Conservation (phyloP, 1,140 invertebrate genomes). For the Anadara kagoshimensis region DNA sequence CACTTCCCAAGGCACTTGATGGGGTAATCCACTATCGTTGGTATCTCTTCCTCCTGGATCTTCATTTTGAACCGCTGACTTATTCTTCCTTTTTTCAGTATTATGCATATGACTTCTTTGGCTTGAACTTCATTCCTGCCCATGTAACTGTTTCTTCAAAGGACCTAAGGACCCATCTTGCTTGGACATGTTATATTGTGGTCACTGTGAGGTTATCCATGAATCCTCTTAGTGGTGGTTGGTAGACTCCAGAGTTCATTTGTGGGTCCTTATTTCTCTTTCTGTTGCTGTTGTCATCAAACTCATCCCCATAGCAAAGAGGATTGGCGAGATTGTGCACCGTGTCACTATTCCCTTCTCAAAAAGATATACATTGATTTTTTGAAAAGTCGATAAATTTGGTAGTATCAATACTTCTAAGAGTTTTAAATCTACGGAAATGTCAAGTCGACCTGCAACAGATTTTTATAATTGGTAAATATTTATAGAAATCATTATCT, state of each 20-base stretch:
- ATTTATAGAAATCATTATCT: too few species aligned
- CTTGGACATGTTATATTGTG: constrained; percentile 22
- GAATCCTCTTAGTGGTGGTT: constrained; percentile 19
- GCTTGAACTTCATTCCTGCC: constrained; percentile 33
- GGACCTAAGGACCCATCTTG: constrained; percentile 21
- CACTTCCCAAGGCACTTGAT: constrained; percentile 37
- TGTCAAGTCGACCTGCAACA: too few species aligned
- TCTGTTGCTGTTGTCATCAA: constrained; percentile 16
- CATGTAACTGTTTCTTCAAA: constrained; percentile 31
- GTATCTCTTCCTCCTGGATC: constrained; percentile 34
- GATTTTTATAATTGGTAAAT: too few species aligned
- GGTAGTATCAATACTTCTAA: too few species aligned
- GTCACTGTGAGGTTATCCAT: constrained; percentile 28
- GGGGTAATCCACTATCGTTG: constrained; percentile 23
- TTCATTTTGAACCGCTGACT: constrained; percentile 9
- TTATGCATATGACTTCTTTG: constrained; percentile 21
- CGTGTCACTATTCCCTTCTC: constrained; percentile 26
- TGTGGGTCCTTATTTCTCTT: constrained; percentile 16
- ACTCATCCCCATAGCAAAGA: constrained; percentile 15
- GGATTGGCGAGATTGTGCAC: constrained; percentile 18
- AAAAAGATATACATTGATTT: too few species aligned
- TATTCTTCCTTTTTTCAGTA: constrained; percentile 20
- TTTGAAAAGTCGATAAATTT: too few species aligned
- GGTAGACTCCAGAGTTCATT: constrained; percentile 13
- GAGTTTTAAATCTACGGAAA: too few species aligned